phyloP scores from a whole-genome alignment of 37 sponge, comb jelly and placozoan genomes.

The Haliclona indistincta region DNA sequence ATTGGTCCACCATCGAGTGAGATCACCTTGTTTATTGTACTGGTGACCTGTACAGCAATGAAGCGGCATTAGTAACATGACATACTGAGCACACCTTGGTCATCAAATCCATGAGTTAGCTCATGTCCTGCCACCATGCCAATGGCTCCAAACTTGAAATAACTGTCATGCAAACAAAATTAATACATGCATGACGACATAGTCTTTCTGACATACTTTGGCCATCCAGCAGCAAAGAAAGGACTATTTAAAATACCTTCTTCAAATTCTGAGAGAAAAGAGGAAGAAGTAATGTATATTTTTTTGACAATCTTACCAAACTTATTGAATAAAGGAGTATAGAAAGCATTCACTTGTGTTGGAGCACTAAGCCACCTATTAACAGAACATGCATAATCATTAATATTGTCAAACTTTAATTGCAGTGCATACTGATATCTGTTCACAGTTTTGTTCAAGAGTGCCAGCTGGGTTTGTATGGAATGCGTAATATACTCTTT shows the following conservation, averaged over 20 bases:
- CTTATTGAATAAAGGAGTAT: constrained; percentile 53
- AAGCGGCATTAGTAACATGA: background rate
- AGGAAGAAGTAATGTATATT: background rate
- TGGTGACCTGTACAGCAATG: constrained; percentile 17
- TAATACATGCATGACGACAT: background rate
- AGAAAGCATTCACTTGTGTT: constrained; percentile 72
- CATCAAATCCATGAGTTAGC: constrained; percentile 78
- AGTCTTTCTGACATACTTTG: constrained; percentile 25
- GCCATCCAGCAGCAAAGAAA: constrained; percentile 65
- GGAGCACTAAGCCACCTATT: constrained; percentile 70
- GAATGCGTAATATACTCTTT: no score
- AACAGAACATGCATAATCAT: no score
- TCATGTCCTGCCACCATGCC: constrained; percentile 75
- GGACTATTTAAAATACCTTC: constrained; percentile 75
- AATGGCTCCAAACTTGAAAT: constrained; percentile 62
- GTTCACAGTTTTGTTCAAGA: no score
- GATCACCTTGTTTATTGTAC: constrained; percentile 43
- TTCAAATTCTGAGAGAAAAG: constrained; percentile 48
- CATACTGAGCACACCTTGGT: constrained; percentile 41
- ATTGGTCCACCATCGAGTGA: constrained; percentile 41
- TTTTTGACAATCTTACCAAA: constrained; percentile 23
- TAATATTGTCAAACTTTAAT: no score
- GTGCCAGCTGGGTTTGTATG: no score
- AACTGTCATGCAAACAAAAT: constrained; percentile 15
- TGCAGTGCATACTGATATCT: no score